phyloP scores from a whole-genome alignment of 2,888 invertebrate species.

The Acronicta alni region DNA sequence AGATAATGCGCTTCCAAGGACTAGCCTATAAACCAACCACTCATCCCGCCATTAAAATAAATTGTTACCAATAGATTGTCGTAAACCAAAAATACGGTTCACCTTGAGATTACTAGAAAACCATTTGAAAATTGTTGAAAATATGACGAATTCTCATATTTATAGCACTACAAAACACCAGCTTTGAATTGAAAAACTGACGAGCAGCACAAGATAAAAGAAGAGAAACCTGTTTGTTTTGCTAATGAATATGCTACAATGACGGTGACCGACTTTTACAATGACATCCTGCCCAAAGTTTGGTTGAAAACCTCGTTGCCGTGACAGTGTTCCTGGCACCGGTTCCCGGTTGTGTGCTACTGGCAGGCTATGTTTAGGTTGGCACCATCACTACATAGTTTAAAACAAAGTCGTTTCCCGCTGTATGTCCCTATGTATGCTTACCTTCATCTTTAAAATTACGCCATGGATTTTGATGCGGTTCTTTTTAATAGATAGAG shows the following conservation, averaged over 20 bases:
- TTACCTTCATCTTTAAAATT: too few species aligned
- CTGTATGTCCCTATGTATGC: too few species aligned
- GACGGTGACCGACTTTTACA: not conserved
- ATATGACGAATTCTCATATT: slow-evolving; percentile 17
- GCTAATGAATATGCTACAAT: not conserved
- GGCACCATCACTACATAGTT: too few species aligned
- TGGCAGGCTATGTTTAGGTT: too few species aligned
- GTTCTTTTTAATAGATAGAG: too few species aligned
- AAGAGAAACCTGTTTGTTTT: not conserved
- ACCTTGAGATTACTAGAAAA: slow-evolving; percentile 40
- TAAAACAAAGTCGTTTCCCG: too few species aligned
- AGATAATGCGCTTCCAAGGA: slow-evolving; percentile 67
- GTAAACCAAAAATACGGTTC: slow-evolving; percentile 48
- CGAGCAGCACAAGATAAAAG: not conserved
- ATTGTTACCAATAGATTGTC: slow-evolving; percentile 33
- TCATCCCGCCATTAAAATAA: slow-evolving; percentile 47
- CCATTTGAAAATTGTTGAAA: slow-evolving; percentile 20
- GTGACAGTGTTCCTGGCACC: too few species aligned
- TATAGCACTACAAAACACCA: slow-evolving; percentile 12
- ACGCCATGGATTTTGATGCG: too few species aligned
- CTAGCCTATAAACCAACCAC: slow-evolving; percentile 51
- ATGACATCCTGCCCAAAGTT: not conserved
- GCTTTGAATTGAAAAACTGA: slow-evolving; percentile 1
- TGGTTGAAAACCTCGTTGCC: too few species aligned
- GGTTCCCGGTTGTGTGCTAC: too few species aligned